Conservation (phyloP, 2,888 invertebrate genomes). For the Antitype chi region DNA sequence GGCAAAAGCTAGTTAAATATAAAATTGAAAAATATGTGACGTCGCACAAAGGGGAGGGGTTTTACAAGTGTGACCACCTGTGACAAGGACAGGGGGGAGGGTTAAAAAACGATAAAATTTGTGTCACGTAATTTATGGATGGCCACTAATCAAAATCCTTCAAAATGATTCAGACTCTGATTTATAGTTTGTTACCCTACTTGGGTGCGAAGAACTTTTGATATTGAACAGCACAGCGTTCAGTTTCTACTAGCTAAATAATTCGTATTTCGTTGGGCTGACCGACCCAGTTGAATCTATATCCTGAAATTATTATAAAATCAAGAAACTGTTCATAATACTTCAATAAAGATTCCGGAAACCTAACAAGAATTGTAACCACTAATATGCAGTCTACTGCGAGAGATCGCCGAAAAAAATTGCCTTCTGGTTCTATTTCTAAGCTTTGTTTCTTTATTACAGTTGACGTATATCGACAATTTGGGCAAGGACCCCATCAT, state of each 20-base stretch:
- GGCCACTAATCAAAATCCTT: too few relatives aligned
- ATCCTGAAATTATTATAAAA: not conserved
- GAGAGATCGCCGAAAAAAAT: not conserved
- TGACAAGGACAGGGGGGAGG: too few relatives aligned
- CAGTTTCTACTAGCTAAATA: not conserved
- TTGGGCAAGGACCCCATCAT: constrained; percentile 93
- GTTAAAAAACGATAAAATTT: too few relatives aligned
- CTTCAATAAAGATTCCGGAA: not conserved
- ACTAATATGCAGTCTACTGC: not conserved
- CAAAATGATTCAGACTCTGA: too few relatives aligned
- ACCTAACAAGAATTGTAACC: not conserved
- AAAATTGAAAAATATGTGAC: too few relatives aligned
- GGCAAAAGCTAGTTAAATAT: too few relatives aligned
- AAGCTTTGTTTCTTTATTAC: constrained; percentile 69
- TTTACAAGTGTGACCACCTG: too few relatives aligned
- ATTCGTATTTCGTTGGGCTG: too few relatives aligned
- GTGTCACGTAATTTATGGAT: too few relatives aligned
- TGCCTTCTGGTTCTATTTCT: not conserved
- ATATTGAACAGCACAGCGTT: not conserved
- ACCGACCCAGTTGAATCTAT: not conserved
- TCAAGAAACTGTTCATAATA: not conserved
- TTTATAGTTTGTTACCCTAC: too few relatives aligned
- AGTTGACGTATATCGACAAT: constrained; percentile 91
- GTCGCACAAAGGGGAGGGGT: too few relatives aligned
- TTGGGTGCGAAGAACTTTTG: not conserved